Evolutionary conservation across 2,113 vertebrate species (phyloP).

Genomic region (Pollachius pollachius): DNA sequence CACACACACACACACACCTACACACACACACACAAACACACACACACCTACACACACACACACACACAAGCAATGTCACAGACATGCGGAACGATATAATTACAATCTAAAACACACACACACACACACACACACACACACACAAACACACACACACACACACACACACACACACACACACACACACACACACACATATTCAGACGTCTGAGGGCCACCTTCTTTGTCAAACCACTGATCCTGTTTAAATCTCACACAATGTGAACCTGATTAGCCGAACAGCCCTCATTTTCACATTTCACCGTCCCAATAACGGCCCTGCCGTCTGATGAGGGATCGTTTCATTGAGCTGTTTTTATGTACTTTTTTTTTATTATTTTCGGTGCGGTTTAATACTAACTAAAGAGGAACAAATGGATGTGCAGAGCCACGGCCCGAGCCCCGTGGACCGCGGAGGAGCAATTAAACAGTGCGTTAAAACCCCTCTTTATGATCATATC

Average conservation of each 20-base stretch:
- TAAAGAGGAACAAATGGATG: conserved; percentile 47
- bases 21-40: conserved; percentile 8
- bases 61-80: not conserved
- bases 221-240: not conserved
- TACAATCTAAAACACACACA: not conserved
- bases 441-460: conserved; percentile 62
- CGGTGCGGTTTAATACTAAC: too few species aligned
- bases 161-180: not conserved
- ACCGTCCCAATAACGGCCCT: too few species aligned
- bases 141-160: not conserved
- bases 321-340: too few species aligned
- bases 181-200: too few species aligned
- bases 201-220: not conserved
- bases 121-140: not conserved
- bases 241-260: conserved; percentile 8
- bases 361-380: too few species aligned
- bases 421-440: conserved; percentile 43
- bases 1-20: conserved; percentile 14
- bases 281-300: not conserved
- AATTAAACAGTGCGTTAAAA: conserved; percentile 81
- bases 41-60: conserved; percentile 5
- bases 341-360: too few species aligned
- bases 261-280: conserved; percentile 22
- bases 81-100: not conserved
- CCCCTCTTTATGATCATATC: conserved; percentile 75